Evolutionary conservation across 2,113 vertebrate species (phyloP).

Genomic region (Indicator maculatus): DNA sequence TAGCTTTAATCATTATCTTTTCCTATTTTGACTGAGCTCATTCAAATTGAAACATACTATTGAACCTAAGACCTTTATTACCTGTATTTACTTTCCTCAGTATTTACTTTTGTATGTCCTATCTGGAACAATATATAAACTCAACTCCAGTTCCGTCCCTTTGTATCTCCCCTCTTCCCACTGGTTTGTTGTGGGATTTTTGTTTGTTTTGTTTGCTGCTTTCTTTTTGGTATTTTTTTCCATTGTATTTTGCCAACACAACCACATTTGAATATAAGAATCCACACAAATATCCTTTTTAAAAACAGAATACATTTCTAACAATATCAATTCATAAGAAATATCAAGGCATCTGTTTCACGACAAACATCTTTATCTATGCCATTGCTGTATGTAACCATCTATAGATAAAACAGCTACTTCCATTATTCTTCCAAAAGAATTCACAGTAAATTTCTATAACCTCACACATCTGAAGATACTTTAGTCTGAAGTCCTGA

Average conservation of each 20-base stretch:
- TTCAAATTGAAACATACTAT: neutral
- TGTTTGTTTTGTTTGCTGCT: neutral
- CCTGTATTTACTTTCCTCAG: neutral
- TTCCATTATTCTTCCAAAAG: neutral
- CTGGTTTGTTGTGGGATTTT: too few relatives aligned
- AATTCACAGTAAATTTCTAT: neutral
- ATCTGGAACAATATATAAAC: neutral
- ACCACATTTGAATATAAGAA: neutral
- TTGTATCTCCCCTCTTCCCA: accelerated
- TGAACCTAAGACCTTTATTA: neutral
- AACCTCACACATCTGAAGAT: neutral
- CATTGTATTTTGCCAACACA: neutral
- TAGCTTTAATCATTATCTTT: neutral
- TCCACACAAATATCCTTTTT: neutral
- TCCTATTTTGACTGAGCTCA: neutral
- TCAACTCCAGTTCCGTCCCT: neutral
- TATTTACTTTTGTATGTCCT: neutral
- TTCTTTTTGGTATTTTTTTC: neutral
- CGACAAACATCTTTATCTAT: neutral
- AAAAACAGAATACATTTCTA: neutral
- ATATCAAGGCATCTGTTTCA: neutral
- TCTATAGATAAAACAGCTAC: neutral
- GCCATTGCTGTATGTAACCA: neutral
- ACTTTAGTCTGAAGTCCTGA: neutral
- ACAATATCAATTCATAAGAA: neutral